Evolutionary conservation across 2,797 vertebrate species (phyloP).

Genomic region (Urocyon cinereoargenteus): DNA sequence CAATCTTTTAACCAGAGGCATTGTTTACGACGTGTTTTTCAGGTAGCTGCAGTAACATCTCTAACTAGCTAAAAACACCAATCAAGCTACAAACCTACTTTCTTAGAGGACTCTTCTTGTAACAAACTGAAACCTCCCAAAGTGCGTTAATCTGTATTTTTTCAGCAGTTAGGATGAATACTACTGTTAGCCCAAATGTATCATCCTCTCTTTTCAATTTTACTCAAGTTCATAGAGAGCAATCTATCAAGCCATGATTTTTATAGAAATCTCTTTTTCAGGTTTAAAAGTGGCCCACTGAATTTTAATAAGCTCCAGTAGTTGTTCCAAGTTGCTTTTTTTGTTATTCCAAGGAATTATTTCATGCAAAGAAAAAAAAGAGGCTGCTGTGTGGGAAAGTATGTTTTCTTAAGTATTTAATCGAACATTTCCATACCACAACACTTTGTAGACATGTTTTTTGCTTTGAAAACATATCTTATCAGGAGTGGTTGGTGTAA

Average conservation of each 20-base stretch:
- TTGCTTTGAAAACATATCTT: constrained; percentile 79
- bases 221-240: constrained; percentile 75
- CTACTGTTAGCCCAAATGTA: constrained; percentile 70
- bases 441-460: constrained; percentile 78
- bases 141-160: constrained; percentile 81
- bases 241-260: constrained; percentile 79
- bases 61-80: constrained; percentile 84
- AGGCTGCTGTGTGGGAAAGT: constrained; percentile 71
- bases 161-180: constrained; percentile 77
- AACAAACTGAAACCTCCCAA: constrained; percentile 82
- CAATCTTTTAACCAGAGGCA: constrained; percentile 78
- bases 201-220: constrained; percentile 83
- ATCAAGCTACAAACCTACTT: constrained; percentile 79
- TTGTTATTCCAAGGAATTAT: constrained; percentile 70
- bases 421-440: constrained; percentile 64
- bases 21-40: constrained; percentile 79
- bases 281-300: constrained; percentile 76
- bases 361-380: constrained; percentile 64
- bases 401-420: constrained; percentile 81
- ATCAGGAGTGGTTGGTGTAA: constrained; percentile 74
- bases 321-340: constrained; percentile 79
- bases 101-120: constrained; percentile 75
- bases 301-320: constrained; percentile 78
- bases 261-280: constrained; percentile 84
- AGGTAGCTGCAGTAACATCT: constrained; percentile 81